These are phyloP conservation scores for Drosophila lowei DNA, from an alignment of 1,140 invertebrate genomes.

Conservation along the genomic window DNA sequence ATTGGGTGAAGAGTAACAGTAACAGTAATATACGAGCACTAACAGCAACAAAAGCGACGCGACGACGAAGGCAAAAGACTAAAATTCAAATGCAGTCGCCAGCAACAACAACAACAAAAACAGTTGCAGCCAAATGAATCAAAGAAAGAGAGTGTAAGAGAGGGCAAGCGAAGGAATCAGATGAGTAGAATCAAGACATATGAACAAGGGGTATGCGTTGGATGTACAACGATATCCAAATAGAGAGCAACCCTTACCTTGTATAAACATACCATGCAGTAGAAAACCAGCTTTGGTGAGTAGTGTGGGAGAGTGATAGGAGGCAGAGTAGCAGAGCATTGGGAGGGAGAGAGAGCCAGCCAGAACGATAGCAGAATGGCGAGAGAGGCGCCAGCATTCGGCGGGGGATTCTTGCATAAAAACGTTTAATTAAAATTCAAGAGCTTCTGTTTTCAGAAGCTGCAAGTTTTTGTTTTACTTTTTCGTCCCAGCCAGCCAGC, in stretches of 20 bases:
- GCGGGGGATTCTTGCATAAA: constrained; percentile 68
- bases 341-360: no score
- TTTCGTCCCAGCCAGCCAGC: background rate
- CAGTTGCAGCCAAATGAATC: constrained; percentile 52
- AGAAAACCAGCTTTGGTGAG: constrained; percentile 1
- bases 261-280: no score
- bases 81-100: constrained; percentile 71
- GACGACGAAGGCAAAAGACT: constrained; percentile 60
- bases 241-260: no score
- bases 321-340: constrained; percentile 27
- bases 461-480: constrained; percentile 64
- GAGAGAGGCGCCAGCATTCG: constrained; percentile 26
- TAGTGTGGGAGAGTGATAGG: constrained; percentile 24
- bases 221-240: no score
- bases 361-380: no score
- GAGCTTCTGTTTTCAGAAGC: constrained; percentile 73
- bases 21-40: background rate
- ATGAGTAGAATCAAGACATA: no score
- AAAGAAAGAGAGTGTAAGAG: constrained; percentile 24
- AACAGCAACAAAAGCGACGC: constrained; percentile 24
- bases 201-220: no score
- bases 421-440: constrained; percentile 81
- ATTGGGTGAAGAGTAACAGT: background rate
- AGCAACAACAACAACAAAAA: constrained; percentile 35
- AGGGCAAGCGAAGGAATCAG: constrained; percentile 18